Conservation (phyloP, 2,113 vertebrate species). For the Rhodinocichla rosea region DNA sequence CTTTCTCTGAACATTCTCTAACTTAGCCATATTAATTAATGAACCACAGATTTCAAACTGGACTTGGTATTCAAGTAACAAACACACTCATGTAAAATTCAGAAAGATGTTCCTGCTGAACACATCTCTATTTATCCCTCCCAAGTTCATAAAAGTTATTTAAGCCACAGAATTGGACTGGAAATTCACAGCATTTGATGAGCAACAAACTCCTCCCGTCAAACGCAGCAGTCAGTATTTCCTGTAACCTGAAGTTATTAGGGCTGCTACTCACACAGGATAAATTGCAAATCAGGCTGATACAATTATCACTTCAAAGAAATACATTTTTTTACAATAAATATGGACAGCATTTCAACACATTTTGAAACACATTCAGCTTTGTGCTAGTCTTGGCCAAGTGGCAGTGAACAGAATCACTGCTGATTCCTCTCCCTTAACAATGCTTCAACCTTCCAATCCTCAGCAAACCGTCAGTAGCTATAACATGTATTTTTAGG, state of each 20-base stretch:
- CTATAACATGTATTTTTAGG: not conserved
- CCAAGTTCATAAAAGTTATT: not conserved
- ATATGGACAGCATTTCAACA: not conserved
- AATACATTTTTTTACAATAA: not conserved
- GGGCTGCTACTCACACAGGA: not conserved
- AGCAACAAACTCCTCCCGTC: not conserved
- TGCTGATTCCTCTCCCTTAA: not conserved
- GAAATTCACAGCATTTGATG: not conserved
- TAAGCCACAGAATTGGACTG: not conserved
- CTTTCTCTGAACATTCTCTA: slow-evolving; percentile 2
- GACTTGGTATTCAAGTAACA: not conserved
- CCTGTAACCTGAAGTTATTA: not conserved
- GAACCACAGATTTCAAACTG: not conserved
- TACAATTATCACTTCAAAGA: not conserved
- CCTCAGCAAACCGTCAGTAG: not conserved
- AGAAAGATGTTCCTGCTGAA: not conserved
- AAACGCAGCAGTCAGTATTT: not conserved
- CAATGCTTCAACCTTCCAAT: not conserved
- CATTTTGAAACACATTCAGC: not conserved
- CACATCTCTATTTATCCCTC: not conserved
- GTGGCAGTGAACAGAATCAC: not conserved
- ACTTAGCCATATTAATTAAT: not conserved
- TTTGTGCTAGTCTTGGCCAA: not conserved
- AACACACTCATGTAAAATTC: not conserved
- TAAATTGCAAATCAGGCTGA: not conserved